Evolutionary conservation across 1,140 invertebrate species (phyloP).

Genomic region (Drosophila tropicalis): DNA sequence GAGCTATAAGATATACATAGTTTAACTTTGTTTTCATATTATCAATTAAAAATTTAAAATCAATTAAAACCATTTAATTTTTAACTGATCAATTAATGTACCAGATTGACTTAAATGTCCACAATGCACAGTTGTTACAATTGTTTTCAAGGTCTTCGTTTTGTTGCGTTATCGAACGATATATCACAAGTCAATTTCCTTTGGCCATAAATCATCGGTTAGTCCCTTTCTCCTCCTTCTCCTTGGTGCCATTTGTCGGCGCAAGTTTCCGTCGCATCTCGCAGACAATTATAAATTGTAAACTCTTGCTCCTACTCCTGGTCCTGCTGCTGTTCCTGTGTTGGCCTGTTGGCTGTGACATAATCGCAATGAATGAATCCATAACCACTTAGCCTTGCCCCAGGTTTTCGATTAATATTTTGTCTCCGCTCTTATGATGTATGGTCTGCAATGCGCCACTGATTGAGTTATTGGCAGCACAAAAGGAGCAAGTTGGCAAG

Average conservation of each 20-base stretch:
- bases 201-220: conserved; percentile 62
- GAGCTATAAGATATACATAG: no score
- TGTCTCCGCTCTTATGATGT: conserved; percentile 65
- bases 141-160: conserved; percentile 57
- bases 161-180: conserved; percentile 27
- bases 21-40: no score
- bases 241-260: conserved; percentile 66
- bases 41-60: no score
- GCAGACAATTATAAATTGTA: conserved; percentile 78
- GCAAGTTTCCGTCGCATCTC: conserved; percentile 34
- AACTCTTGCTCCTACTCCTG: conserved; percentile 57
- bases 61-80: no score
- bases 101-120: no score
- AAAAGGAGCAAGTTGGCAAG: neutral
- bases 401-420: conserved; percentile 75
- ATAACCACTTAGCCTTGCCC: conserved; percentile 43
- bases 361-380: conserved; percentile 77
- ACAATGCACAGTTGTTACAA: neutral
- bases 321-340: conserved; percentile 8
- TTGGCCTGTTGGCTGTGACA: conserved; percentile 49
- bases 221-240: conserved; percentile 16
- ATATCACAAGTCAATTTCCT: conserved; percentile 79
- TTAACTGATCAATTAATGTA: no score
- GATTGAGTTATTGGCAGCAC: conserved; percentile 72
- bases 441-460: conserved; percentile 71